Base-by-base conservation (phyloP, 2,888 invertebrate genomes). In the Spilosoma lubricipeda region DNA sequence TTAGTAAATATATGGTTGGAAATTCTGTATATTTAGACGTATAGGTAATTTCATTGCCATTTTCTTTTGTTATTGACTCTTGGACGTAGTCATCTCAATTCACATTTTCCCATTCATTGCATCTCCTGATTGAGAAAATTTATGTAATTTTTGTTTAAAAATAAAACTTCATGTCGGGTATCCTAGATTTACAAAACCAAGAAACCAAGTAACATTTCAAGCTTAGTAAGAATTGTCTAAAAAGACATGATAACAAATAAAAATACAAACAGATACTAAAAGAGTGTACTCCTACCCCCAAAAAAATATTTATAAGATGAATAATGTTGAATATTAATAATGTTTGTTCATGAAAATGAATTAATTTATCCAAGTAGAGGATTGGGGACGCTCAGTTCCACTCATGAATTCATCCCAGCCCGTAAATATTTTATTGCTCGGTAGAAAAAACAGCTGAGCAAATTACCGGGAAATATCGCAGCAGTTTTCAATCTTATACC, bases 401-500 rank as follows among this genome's bases (percentile, higher is more conserved):
- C 91, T 92, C 90, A 89, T 89, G 90, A 90, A 94, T 93, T 93
- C 93, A 94, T 93, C 91, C 87, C 88, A 90, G 88, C 88, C 94
- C 93, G 93, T 95, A 95, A 95, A 95, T 94, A 94, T 95, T 95
- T 95, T 95, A 95, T 92, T 90, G 90, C 92, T 84, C 84, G 79
- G 84, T 86, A 90, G 90, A 93, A 94, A 94, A 93, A 94, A 93
- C 91, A 90, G 87, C 88, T 87, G 88, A 89, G 89, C 88, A 93
- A 93, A 94, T 93, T 93, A 93, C 89, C 85, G 90, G 90, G 87
- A 92, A 93, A 94, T 93, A 94, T 94, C 90, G 91, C 90, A 92
- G 90, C 90, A 92, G 92, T 94, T 94, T 94, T 93, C 94, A 95
- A 94, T 95, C 94, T 92, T 92, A 94, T 94, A 93, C 91, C 93